Evolutionary conservation across 92 coral and sea anemone species (phyloP), one percentile per base, ranked within the genome.

Genomic region (Zoanthus solanderi): DNA sequence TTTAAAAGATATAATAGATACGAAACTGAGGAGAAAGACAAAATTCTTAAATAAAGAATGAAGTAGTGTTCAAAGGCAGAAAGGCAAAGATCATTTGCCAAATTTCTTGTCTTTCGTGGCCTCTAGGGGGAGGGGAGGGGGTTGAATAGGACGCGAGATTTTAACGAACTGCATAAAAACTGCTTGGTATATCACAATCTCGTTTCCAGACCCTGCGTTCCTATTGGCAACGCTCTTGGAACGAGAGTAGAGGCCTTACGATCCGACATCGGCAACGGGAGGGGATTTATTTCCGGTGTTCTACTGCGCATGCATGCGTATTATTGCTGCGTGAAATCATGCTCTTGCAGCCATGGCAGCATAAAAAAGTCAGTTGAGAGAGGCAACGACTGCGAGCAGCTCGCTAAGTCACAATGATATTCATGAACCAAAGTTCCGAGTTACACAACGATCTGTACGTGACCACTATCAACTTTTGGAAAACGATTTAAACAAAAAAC

Each of bases 391-490:
- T 71, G 75, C 16, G 75, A 71, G n/a, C 34, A 71, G 75, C 14
- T 71, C 44, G 75, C 75, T 15, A 71, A 31, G 44, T 71, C 75
- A 29, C 75, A 29, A 31, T 45, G 45, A 46, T 34, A 7, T 71
- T 32, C 37, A 12, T 30, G 48, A 34, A 30, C 46, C 75, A 30
- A 16, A 30, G 15, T 71, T 71, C 17, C 48, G 75, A 16, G 75
- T 71, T 56, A 7, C 71, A 65, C 29, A 65, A 30, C 71, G 78
- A 32, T 73, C 78, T 73, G 78, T 73, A 7, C 78, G 78, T 37
- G 78, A 73, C 52, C 56, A 32, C 0, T 73, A 73, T 32, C 29
- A 17, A 4, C 53, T 34, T 37, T 6, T 73, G 18, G 78, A 28
- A 28, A 73, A n/a, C 29, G 53, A 73, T 73, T n/a, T 44, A 42